Percentiles rank a stretch among this genome's conserved stretches.
Evolutionary conservation across 2,888 invertebrate species (phyloP).

Genomic region (Epinotia bilunana): DNA sequence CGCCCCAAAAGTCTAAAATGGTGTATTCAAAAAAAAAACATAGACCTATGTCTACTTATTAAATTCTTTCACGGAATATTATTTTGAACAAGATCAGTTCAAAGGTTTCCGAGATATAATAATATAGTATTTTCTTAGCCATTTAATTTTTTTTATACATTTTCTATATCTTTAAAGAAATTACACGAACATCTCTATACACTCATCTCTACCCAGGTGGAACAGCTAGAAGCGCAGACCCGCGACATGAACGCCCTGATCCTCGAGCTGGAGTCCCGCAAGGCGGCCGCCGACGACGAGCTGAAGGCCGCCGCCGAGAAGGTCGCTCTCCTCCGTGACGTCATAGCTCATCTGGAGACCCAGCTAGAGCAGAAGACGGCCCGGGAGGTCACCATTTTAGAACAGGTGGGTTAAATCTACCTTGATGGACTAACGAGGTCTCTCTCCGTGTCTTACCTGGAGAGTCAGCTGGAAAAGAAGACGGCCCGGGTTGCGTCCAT

Average conservation of each 20-base stretch:
- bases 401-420: conserved; percentile 43
- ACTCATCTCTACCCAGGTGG: conserved; percentile 83
- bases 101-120: no score
- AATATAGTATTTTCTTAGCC: no score
- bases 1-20: no score
- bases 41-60: no score
- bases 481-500: no score
- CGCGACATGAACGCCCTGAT: conserved; percentile 87
- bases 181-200: not conserved
- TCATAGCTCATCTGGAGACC: conserved; percentile 90
- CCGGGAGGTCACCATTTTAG: conserved; percentile 85
- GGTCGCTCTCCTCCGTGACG: conserved; percentile 89
- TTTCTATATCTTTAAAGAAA: no score
- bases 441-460: conserved; percentile 58
- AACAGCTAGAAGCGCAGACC: conserved; percentile 90
- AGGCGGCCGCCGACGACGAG: conserved; percentile 88
- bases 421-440: conserved; percentile 54
- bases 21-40: no score
- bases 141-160: no score
- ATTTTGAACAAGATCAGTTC: no score
- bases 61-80: no score
- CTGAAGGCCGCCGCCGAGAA: conserved; percentile 91
- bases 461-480: no score
- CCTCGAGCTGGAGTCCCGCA: conserved; percentile 85
- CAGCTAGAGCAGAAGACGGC: conserved; percentile 88